Evolutionary conservation across 1,140 invertebrate genomes (phyloP), one percentile per base, ranked within the genome.

Genomic region (Apis mellifera): DNA sequence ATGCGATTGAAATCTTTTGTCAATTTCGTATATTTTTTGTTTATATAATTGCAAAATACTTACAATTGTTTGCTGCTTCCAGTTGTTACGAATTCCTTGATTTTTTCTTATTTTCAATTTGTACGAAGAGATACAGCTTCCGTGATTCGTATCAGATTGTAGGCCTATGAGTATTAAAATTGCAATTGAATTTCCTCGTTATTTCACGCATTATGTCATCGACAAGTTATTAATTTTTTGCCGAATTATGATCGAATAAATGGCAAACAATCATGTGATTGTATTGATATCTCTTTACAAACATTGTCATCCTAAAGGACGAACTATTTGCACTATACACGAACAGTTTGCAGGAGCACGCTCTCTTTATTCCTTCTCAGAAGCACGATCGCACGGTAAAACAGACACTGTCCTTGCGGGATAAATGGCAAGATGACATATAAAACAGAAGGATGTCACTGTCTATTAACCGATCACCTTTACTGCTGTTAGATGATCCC

Each of bases 311-410:
- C 17, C 1, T 19, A 76, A 55, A 70, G 66, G 26, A 70, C 21
- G 57, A 65, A 65, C 8, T 50, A 57, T 32, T 21, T n/a, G 50
- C 50, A 59, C n/a, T 62, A 54, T 65, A 55, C 54, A 42, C 55
- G 54, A 9, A 68, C 48, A 52, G 81, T 55, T 71, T 78, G 17
- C 75, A 77, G 81, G 81, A 77, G 81, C 72, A 68, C 72, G 79
- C 48, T 57, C 55, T n/a, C 32, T 71, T 66, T 54, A 15, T 57
- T 78, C 50, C 32, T 68, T 62, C 69, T 32, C 70, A 9, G 19
- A 76, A 54, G 52, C 48, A 76, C 32, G 62, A 80, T 84, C 82
- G 55, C 64, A 84, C 50, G 82, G 82, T 84, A 84, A 84, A 84
- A 74, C 82, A 81, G 82, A 48, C 81, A 64, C 75, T 70, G 66